These are phyloP conservation scores for Cyanoliseus patagonus DNA, from an alignment of 2,113 vertebrate genomes.

Conservation along the genomic window DNA sequence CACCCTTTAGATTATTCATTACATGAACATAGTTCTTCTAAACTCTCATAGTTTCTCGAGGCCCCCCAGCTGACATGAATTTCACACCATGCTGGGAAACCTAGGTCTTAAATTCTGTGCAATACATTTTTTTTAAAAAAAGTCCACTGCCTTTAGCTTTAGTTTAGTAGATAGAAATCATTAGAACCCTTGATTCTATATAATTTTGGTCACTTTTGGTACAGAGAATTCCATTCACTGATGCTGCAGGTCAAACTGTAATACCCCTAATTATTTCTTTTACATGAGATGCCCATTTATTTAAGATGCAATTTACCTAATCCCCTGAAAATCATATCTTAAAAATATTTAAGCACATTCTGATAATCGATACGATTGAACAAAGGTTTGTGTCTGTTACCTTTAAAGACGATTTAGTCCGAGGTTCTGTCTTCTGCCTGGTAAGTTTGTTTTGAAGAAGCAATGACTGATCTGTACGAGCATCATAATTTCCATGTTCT, in stretches of 20 bases:
- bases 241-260: background rate
- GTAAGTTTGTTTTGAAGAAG: constrained; percentile 83
- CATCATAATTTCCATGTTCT: constrained; percentile 84
- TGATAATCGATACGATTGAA: background rate
- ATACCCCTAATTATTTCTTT: background rate
- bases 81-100: background rate
- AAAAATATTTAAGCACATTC: background rate
- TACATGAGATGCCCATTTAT: background rate
- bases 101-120: background rate
- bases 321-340: background rate
- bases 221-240: background rate
- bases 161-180: background rate
- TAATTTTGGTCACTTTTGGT: background rate
- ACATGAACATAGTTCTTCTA: background rate
- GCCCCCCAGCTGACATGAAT: background rate
- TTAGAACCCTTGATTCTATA: background rate
- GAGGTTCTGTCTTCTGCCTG: constrained; percentile 82
- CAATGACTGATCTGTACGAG: constrained; percentile 83
- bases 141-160: background rate
- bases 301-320: background rate
- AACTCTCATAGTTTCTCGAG: background rate
- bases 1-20: background rate
- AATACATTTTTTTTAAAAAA: background rate
- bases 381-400: constrained; percentile 61
- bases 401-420: constrained; percentile 83